Base-by-base conservation (phyloP, 2,113 vertebrate species). In the Corythoichthys haematopterus region DNA sequence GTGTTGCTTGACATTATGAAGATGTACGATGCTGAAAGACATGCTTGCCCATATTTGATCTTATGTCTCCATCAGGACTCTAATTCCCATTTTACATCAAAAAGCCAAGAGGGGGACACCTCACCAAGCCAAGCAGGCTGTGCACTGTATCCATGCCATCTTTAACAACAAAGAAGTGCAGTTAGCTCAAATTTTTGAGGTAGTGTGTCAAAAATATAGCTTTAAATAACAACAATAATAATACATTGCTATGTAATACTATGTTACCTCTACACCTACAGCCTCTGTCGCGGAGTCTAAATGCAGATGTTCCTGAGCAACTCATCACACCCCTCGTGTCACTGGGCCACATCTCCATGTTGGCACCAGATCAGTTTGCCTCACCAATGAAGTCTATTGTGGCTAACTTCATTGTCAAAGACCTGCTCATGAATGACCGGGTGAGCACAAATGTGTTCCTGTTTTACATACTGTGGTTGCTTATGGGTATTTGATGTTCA, bases 341-440 rank as follows among this genome's bases (percentile, higher is more conserved):
- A n/a, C 75, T 99, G 84, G 97, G 96, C 43, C 97, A 99, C 84
- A 98, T 98, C 86, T 96, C 97, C 66, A 98, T 99, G 96, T 91
- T 99, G 88, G 97, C 97, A 58, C 97, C 97, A 73, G 97, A 99
- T 88, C 97, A 99, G 78, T 99, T 99, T 89, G 97, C 97, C 59
- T 98, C 96, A 60, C 97, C 97, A 63, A 98, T 99, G 97, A 99
- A 98, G 91, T 97, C 97, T 71, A 96, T 99, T n/a, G 97, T 98
- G 77, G 97, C 97, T 75, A 98, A 99, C 88, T 98, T 98, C 77
- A 99, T 98, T 61, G 97, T 98, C 64, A 98, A 99, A 88, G 97
- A 99, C 90, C 88, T 99, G 66, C 93, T 98, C 43, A 99, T 98
- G 97, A 99, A 99, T 72, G 97, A 99, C 88, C 89, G 97, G 92